Base-by-base conservation (phyloP, 2,888 invertebrate genomes). In the Lissonota sp. region DNA sequence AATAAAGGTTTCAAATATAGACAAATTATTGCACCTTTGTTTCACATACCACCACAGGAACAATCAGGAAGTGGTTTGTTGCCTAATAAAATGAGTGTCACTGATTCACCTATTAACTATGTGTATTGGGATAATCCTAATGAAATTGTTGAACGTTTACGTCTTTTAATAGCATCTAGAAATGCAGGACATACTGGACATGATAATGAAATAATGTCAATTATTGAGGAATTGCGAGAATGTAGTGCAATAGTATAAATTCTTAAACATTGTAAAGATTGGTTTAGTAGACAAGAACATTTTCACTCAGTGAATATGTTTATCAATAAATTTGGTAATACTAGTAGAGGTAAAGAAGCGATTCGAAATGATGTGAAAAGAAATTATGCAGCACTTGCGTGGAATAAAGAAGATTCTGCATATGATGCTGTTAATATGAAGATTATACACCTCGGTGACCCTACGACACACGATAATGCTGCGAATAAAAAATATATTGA, bases 151-250 rank as follows among this genome's bases (percentile, higher is more conserved):
- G 46, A 69, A 5, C 8, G 69, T 44, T 6, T 57, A 10, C 8
- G 7, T 1, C 26, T 69, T 0, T 26, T 69, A 6, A 44, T 57
- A 0, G 12, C 46, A 12, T 44, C 44, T 0, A 69, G 26, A 44
- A 10, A 69, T 44, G 57, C 57, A 0, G 69, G 69, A n/a, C 42
- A 69, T n/a, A 69, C 57, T 0, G 37, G 69, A 16, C 69, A 69
- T 46, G 44, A 57, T 10, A 57, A 69, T 58, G 69, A 57, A 46
- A 69, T 69, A 57, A 57, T 69, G 44, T 39, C 70, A 4, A 71
- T 71, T 12, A 5, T 71, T 6, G 70, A 71, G 39, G 70, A 71
- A 40, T 60, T 71, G 7, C 46, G 49, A 10, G 58, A 60, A 49
- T 26, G 0, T 14, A n/a, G 7, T 5, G 8, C 49, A 3, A 71